Base-by-base conservation (phyloP, 2,113 vertebrate genomes). In the Phaetusa simplex region DNA sequence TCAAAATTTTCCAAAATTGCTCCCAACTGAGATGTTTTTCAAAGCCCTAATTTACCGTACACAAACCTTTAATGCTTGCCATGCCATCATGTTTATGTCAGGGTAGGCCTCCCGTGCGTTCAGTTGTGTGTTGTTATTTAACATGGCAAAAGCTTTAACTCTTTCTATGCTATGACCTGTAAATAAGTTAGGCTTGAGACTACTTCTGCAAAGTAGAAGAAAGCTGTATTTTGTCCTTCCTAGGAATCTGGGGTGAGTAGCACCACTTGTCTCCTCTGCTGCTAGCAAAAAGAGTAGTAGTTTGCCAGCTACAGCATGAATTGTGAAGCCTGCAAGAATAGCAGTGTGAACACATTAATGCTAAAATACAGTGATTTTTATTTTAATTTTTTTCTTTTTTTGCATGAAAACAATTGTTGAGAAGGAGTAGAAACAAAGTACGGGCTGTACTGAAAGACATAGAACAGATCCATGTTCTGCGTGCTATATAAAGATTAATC, bases 401-500 rank as follows among this genome's bases (percentile, higher is more conserved):
- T 87, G 49, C 78, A 82, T 83, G 72, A 93, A 94, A 83, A 82
- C 45, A 72, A 86, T 93, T 95, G 87, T 95, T 50, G 78, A 90
- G 92, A 93, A 96, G 58, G 70, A 94, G 34, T 32, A 85, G 86
- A 93, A 87, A 40, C n/a, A 82, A 69, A 67, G 90, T 38, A 29
- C 8, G 2, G 62, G 32, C 91, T 94, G 79, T 97, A 79, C 92
- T 32, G 82, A 77, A 92, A 95, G 93, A 94, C 71, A 76, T 67
- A 95, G 92, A 95, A 92, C 86, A 93, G 79, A 93, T 42, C 74
- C 11, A 8, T 74, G 65, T 82, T 97, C 87, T 91, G 95, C 3
- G 2, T 82, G 76, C 92, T 93, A 83, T 90, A 91, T 90, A 94
- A 93, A 97, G 97, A 97, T 96, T 83, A 94, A 88, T 95, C 92